Percentiles rank a stretch among this genome's conserved stretches.
phyloP scores from a whole-genome alignment of 1,140 invertebrate genomes.

The Drosophila willistoni region DNA sequence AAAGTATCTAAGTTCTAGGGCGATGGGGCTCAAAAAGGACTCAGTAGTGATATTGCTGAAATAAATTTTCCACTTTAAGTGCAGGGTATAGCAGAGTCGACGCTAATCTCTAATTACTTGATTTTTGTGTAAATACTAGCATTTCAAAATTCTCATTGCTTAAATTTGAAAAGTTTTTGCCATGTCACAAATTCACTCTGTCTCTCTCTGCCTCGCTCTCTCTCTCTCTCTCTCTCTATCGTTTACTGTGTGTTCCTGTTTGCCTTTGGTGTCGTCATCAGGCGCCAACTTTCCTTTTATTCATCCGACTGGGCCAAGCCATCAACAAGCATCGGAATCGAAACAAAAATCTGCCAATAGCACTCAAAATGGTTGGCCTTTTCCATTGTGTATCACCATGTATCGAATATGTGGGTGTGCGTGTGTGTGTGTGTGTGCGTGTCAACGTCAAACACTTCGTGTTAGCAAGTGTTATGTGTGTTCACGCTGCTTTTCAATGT shows the following conservation, averaged over 20 bases:
- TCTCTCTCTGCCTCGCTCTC: no score
- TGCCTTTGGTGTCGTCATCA: constrained; percentile 15
- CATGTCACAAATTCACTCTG: not conserved
- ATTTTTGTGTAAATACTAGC: no score
- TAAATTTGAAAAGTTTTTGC: constrained; percentile 7
- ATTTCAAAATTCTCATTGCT: no score
- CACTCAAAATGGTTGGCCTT: constrained; percentile 43
- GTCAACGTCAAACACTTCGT: constrained; percentile 61
- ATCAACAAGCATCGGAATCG: constrained; percentile 35
- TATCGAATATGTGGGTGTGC: constrained; percentile 13
- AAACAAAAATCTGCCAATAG: constrained; percentile 51
- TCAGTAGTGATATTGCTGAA: no score
- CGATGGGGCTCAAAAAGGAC: no score
- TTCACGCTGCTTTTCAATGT: constrained; percentile 50
- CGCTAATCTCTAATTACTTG: no score
- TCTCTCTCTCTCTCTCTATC: no score
- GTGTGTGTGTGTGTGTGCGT: constrained; percentile 25
- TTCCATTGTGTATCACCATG: constrained; percentile 26
- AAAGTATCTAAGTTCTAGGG: no score
- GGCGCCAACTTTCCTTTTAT: constrained; percentile 20
- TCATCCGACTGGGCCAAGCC: constrained; percentile 13
- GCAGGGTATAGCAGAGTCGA: no score
- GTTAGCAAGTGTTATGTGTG: constrained; percentile 60
- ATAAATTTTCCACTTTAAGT: no score
- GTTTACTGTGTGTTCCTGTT: no score